phyloP scores from a whole-genome alignment of 2,797 vertebrate species.

The Girardinus metallicus region DNA sequence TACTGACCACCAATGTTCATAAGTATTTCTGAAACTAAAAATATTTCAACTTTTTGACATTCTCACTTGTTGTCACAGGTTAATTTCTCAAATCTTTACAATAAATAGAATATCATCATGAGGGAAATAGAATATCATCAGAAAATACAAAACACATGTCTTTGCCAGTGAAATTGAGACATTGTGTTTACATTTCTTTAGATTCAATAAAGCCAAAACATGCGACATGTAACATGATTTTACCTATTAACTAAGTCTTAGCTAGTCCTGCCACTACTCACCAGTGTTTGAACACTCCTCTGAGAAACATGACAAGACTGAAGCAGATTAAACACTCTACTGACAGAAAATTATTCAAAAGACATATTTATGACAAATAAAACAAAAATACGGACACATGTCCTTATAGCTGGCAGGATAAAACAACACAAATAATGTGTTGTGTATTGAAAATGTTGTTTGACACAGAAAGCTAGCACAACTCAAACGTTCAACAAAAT shows the following conservation, averaged over 20 bases:
- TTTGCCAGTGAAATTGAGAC: not conserved
- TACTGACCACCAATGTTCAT: not conserved
- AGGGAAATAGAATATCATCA: no score
- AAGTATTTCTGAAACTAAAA: not conserved
- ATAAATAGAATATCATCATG: not conserved
- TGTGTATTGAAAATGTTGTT: not conserved
- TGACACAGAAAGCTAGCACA: not conserved
- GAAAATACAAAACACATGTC: not conserved
- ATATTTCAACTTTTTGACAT: not conserved
- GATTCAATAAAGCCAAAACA: not conserved
- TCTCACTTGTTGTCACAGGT: not conserved
- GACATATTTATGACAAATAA: no score
- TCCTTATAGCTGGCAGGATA: not conserved
- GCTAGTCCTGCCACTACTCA: not conserved
- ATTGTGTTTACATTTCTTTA: not conserved
- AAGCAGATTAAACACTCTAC: not conserved
- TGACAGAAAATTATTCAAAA: not conserved
- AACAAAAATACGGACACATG: not conserved
- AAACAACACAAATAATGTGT: not conserved
- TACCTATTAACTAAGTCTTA: not conserved
- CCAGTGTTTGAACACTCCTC: not conserved
- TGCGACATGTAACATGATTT: not conserved
- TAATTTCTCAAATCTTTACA: not conserved
- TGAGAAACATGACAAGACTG: not conserved
- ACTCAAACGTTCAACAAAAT: not conserved